Percentiles rank a stretch among this genome's conserved stretches.
Conservation (phyloP, 2,113 vertebrate species). For the Brienomyrus brachyistius region DNA sequence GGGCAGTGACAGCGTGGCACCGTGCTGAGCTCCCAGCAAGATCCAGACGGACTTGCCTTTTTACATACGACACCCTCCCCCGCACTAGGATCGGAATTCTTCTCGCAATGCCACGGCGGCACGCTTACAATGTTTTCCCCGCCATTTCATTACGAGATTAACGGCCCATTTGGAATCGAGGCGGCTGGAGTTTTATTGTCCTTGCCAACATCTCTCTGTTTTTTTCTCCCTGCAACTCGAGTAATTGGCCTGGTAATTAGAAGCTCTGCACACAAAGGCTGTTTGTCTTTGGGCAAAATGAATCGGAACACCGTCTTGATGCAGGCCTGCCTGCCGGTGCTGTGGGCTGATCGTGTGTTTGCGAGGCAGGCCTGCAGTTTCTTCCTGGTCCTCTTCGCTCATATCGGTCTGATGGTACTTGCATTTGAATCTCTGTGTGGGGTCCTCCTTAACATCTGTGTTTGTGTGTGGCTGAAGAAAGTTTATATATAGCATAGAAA, state of each 20-base stretch:
- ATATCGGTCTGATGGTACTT: neutral
- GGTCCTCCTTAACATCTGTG: neutral
- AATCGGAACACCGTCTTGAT: neutral
- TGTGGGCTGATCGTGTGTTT: neutral
- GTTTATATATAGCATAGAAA: neutral
- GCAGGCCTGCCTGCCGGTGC: neutral
- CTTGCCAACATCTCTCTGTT: neutral
- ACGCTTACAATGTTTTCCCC: neutral
- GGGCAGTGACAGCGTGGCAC: neutral
- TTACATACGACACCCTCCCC: neutral
- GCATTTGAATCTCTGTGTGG: neutral
- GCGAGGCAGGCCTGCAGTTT: neutral
- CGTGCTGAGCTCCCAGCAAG: neutral
- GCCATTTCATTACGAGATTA: neutral
- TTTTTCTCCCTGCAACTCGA: neutral
- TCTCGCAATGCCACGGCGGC: neutral
- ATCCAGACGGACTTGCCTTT: neutral
- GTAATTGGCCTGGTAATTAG: slow-evolving; percentile 7
- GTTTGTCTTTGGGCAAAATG: slow-evolving; percentile 7
- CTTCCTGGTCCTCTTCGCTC: neutral
- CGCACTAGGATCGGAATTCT: neutral
- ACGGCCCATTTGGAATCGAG: neutral
- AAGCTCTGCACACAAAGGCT: neutral
- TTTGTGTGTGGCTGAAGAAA: neutral
- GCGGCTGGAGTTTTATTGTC: neutral